Evolutionary conservation across 1,140 invertebrate genomes (phyloP).

Genomic region (Lethocerus indicus): DNA sequence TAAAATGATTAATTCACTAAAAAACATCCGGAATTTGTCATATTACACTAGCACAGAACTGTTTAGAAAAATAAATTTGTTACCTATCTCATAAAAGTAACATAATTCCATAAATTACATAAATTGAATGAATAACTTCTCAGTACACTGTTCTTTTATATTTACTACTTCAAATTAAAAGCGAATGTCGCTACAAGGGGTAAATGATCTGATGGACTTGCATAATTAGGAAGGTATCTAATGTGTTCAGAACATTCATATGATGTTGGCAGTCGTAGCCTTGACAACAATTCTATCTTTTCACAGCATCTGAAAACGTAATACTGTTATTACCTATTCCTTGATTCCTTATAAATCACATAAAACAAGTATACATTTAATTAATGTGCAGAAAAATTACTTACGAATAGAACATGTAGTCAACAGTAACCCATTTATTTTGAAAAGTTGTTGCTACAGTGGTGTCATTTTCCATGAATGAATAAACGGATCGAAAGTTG

Average conservation of each 20-base stretch:
- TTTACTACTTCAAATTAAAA: too few species aligned
- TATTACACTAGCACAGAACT: too few species aligned
- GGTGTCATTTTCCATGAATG: not conserved
- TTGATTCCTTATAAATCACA: not conserved
- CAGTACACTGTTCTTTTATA: too few species aligned
- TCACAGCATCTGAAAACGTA: not conserved
- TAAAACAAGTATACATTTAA: too few species aligned
- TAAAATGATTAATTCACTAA: too few species aligned
- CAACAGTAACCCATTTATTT: not conserved
- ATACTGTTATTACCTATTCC: not conserved
- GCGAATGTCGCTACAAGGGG: not conserved
- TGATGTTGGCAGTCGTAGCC: not conserved
- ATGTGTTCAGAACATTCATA: not conserved
- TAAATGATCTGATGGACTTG: not conserved
- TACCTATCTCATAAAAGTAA: too few species aligned
- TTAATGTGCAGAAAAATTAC: not conserved
- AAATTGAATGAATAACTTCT: too few species aligned
- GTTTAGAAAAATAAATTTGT: too few species aligned
- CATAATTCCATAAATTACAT: too few species aligned
- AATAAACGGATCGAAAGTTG: not conserved
- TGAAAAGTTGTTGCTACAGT: not conserved
- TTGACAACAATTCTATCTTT: not conserved
- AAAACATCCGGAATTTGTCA: too few species aligned
- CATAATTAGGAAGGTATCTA: not conserved
- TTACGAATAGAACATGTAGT: conserved; percentile 1